Base-by-base conservation (phyloP, 1,140 invertebrate genomes). In the Drosophila suzukii region DNA sequence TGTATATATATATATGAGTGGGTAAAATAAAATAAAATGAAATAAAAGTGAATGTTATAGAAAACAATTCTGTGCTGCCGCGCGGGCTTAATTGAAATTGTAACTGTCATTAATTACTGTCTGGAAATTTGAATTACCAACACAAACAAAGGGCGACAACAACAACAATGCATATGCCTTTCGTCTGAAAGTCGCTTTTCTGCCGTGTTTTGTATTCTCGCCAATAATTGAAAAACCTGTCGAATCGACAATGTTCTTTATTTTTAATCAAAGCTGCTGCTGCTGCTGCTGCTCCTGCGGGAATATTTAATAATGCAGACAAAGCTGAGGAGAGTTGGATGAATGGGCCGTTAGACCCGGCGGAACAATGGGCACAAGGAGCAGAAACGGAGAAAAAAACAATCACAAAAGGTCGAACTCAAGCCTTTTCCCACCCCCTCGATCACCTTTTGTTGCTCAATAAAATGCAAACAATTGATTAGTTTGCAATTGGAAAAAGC, bases 41-140 rank as follows among this genome's bases (percentile, higher is more conserved):
- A 58, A 72, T 34, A 57, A 54, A 63, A 75, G 61, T 54, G 73
- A 75, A 75, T 83, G 76, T 71, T 81, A 81, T 88, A 72, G 78
- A 88, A 86, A 88, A 77, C 81, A 74, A 78, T 84, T 68, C 68
- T 71, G 68, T 54, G 32, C 49, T 60, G 47, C 68, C 47, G 72
- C 65, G 67, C 63, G 55, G 51, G 70, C 81, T 82, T 88, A 91
- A 91, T 90, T 91, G 88, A 91, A 88, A 91, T 91, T 83, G 89
- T 84, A 91, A 91, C 89, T 91, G 89, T 91, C 89, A 91, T 91
- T 91, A 91, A 91, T 91, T 91, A 91, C 84, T 89, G 89, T 91
- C 89, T 91, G 89, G 84, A 89, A 88, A 84, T 88, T 88, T 88
- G 80, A 88, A 88, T 88, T 88, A 88, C 78, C 76, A 81, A 80